phyloP scores from a whole-genome alignment of 2,888 invertebrate species.

The Euproctis similis region DNA sequence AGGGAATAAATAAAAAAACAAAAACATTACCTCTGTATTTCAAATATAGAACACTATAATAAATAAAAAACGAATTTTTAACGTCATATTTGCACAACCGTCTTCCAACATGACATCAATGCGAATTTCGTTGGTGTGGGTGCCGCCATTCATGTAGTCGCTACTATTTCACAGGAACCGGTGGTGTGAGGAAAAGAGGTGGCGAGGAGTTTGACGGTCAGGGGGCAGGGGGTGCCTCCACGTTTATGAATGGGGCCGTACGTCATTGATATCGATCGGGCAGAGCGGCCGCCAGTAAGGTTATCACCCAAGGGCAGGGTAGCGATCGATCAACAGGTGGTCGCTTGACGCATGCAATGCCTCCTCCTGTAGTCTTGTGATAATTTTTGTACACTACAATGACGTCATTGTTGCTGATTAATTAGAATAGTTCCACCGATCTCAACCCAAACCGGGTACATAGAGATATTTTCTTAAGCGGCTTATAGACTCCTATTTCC shows the following conservation, averaged over 20 bases:
- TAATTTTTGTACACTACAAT: conserved; percentile 44
- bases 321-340: conserved; percentile 61
- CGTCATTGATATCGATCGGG: conserved; percentile 66
- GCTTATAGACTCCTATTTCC: too few relatives aligned
- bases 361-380: conserved; percentile 30
- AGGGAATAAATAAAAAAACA: too few relatives aligned
- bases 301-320: conserved; percentile 61
- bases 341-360: conserved; percentile 55
- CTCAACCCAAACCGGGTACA: too few relatives aligned
- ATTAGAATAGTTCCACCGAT: neutral
- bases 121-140: conserved; percentile 35
- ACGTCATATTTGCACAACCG: too few relatives aligned
- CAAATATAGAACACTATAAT: too few relatives aligned
- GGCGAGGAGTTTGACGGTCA: too few relatives aligned
- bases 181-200: conserved; percentile 34
- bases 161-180: conserved; percentile 28
- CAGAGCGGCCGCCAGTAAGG: conserved; percentile 37
- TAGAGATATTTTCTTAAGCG: too few relatives aligned
- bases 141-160: conserved; percentile 63
- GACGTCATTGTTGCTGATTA: conserved; percentile 35
- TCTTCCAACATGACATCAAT: conserved; percentile 15
- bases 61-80: too few relatives aligned
- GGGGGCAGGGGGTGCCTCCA: conserved; percentile 45
- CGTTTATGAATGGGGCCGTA: conserved; percentile 71
- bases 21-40: too few relatives aligned